These are phyloP conservation scores for Hirundo rustica DNA, from an alignment of 2,797 vertebrate genomes.

Conservation along the genomic window DNA sequence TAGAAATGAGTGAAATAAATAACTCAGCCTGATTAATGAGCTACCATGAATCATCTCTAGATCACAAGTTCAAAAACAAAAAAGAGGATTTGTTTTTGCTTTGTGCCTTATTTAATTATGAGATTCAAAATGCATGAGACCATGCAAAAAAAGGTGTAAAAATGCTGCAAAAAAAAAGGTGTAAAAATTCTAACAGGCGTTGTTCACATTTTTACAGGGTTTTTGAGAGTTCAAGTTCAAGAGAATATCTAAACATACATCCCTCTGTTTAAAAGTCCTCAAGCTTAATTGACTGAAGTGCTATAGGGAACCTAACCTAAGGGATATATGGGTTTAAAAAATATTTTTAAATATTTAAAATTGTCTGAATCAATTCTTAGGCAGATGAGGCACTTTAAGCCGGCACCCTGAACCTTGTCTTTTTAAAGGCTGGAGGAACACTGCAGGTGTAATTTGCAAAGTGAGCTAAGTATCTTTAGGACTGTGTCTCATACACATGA, in stretches of 20 bases:
- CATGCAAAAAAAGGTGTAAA: neutral
- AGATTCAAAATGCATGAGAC: neutral
- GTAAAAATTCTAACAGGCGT: neutral
- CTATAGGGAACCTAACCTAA: neutral
- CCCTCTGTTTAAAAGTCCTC: neutral
- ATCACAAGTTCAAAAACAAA: neutral
- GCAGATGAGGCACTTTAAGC: neutral
- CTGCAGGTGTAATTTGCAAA: neutral
- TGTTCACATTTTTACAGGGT: neutral
- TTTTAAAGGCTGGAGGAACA: neutral
- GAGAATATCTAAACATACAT: neutral
- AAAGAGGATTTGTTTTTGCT: neutral
- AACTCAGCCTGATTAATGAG: conserved; percentile 8
- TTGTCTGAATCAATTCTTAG: neutral
- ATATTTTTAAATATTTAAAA: neutral
- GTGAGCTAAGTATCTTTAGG: neutral
- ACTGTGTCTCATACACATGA: neutral
- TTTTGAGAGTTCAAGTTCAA: neutral
- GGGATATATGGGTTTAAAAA: neutral
- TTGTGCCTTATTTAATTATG: neutral
- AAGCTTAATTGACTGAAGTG: neutral
- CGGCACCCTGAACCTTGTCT: neutral
- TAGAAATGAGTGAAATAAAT: conserved; percentile 16
- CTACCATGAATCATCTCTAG: neutral
- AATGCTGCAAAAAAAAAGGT: neutral